A percentile compares a stretch with the other conserved stretches of the same genome.
Evolutionary conservation across 1,140 invertebrate species (phyloP).

Genomic region (Panulirus ornatus): DNA sequence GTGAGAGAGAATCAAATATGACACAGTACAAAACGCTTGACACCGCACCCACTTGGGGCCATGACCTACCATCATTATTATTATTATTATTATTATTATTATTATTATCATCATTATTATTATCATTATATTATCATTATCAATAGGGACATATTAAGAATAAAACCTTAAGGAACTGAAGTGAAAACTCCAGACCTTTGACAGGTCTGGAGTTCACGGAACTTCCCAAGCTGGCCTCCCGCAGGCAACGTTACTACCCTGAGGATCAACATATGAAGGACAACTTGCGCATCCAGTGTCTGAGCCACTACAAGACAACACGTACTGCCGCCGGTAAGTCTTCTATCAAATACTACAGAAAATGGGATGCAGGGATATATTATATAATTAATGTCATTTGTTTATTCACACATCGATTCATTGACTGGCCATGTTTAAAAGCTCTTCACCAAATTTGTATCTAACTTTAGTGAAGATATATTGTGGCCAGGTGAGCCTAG

Average conservation of each 20-base stretch:
- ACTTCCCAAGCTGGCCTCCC: constrained; percentile 73
- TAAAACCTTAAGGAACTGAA: not conserved
- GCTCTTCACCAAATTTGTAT: not conserved
- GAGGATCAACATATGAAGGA: constrained; percentile 75
- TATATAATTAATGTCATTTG: not conserved
- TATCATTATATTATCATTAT: no score
- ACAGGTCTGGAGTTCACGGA: constrained; percentile 74
- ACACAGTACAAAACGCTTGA: no score
- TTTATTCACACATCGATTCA: not conserved
- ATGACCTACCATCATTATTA: no score
- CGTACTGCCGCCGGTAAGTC: constrained; percentile 75
- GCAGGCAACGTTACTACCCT: constrained; percentile 74
- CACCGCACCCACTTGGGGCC: no score
- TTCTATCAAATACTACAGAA: constrained; percentile 6
- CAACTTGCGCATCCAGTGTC: constrained; percentile 75
- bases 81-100: no score
- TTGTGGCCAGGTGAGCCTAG: not conserved
- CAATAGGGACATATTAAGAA: constrained; percentile 1
- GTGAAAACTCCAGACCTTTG: constrained; percentile 35
- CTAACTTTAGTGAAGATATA: not conserved
- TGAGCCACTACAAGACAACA: constrained; percentile 75
- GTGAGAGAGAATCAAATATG: no score
- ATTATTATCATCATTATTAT: no score
- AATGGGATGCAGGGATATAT: not conserved
- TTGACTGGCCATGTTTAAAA: not conserved